Evolutionary conservation across 92 coral and sea anemone genomes (phyloP), one percentile per base, ranked within the genome.

Genomic region (Palythoa grandis): DNA sequence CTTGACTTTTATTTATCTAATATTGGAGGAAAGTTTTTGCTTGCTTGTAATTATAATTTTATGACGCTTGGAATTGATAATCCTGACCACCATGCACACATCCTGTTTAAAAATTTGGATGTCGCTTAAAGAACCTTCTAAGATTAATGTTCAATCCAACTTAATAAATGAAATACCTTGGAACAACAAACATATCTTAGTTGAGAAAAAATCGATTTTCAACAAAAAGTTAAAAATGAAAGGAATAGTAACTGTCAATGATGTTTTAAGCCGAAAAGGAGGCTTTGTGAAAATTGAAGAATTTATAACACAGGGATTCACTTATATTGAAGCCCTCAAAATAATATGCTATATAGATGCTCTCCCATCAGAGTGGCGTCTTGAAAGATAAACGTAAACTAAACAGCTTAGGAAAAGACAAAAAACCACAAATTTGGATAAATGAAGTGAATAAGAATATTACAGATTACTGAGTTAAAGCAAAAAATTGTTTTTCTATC

Each of bases 241-340:
- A 72, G 76, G 76, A 72, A 40, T 72, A 47, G 7, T 72, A 11
- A 72, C 37, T 37, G 52, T 39, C 52, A 74, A 74, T 48, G 78
- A 74, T 74, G 39, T 74, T 35, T 50, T 74, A 74, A 74, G 78
- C 38, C n/a, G n/a, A 43, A 52, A 74, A 47, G 78, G 78, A 52
- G 78, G 38, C 22, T 74, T 74, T 22, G 78, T 29, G 35, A 29
- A 29, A 29, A 1, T 29, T 29, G 35, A 29, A 29, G 35, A 29
- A 29, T 1, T 29, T 60, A 19, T 60, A 60, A 60, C 68, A 60
- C 68, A 2, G 68, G 23, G 72, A 68, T 20, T 68, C 39, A 68
- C 72, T 68, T 68, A 68, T 19, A 61, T 61, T 4, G 69, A 61
- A 61, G 69, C 69, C 69, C 3, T 61, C 23, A 61, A 61, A 61